Percentiles rank a stretch among this genome's conserved stretches.
phyloP scores from a whole-genome alignment of 2,888 invertebrate species.

The Hyposoter didymator region DNA sequence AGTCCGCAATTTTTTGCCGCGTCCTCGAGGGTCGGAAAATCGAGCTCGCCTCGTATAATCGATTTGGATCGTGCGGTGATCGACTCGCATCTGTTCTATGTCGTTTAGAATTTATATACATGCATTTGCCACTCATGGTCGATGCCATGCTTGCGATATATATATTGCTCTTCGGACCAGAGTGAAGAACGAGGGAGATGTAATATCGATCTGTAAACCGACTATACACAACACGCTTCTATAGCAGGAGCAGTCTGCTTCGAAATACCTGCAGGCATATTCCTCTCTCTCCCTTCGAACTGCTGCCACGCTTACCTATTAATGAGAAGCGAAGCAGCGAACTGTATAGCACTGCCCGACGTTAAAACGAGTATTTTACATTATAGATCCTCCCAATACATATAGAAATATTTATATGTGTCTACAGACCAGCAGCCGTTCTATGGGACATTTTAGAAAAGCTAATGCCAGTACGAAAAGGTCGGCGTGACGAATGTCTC shows the following conservation, averaged over 20 bases:
- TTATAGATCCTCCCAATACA: background rate
- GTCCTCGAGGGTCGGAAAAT: constrained; percentile 39
- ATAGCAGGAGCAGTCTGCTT: constrained; percentile 18
- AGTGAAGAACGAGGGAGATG: constrained; percentile 55
- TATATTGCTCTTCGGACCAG: constrained; percentile 47
- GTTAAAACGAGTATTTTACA: constrained; percentile 31
- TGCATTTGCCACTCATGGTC: background rate
- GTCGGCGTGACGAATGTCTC: constrained; percentile 65
- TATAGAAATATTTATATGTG: background rate
- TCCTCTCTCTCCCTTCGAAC: constrained; percentile 10
- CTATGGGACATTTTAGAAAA: constrained; percentile 37
- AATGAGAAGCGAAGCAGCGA: constrained; percentile 63
- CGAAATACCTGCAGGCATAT: constrained; percentile 54
- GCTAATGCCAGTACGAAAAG: constrained; percentile 50
- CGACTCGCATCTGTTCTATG: constrained; percentile 55
- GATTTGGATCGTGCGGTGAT: constrained; percentile 48
- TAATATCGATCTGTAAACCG: constrained; percentile 59
- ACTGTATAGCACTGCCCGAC: constrained; percentile 49
- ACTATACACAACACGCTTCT: background rate
- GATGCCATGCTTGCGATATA: constrained; percentile 38
- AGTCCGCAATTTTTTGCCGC: constrained; percentile 25
- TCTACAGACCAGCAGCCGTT: constrained; percentile 1
- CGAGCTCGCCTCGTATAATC: constrained; percentile 43
- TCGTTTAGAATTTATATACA: background rate
- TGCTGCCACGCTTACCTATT: constrained; percentile 66